Conservation (phyloP, 2,888 invertebrate genomes). For the Pinctada fucata region DNA sequence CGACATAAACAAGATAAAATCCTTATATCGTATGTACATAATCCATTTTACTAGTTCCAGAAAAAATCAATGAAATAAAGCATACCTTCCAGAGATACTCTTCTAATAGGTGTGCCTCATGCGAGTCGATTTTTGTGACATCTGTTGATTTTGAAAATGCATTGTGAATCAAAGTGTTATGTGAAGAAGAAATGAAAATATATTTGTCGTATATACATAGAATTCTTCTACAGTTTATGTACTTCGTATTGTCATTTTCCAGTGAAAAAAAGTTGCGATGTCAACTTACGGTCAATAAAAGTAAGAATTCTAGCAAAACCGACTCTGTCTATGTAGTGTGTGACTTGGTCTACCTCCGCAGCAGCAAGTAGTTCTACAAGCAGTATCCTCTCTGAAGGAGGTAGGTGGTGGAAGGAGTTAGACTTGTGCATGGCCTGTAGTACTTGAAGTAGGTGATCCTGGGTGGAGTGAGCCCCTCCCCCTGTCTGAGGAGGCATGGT, state of each 20-base stretch:
- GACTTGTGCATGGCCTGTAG: slow-evolving; percentile 29
- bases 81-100: slow-evolving; percentile 33
- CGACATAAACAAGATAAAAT: too few species aligned
- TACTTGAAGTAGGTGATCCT: slow-evolving; percentile 30
- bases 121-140: slow-evolving; percentile 20
- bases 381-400: slow-evolving; percentile 19
- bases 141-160: slow-evolving; percentile 6
- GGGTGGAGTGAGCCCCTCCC: background rate
- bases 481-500: slow-evolving; percentile 2
- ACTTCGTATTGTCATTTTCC: background rate
- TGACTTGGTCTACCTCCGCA: slow-evolving; percentile 34
- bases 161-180: background rate
- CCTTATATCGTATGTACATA: too few species aligned
- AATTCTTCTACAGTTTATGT: background rate
- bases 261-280: background rate
- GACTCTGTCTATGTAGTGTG: slow-evolving; percentile 34
- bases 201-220: background rate
- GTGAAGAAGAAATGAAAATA: too few species aligned
- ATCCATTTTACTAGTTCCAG: too few species aligned
- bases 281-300: slow-evolving; percentile 32
- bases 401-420: slow-evolving; percentile 20
- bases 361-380: slow-evolving; percentile 39
- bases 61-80: too few species aligned
- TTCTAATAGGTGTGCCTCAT: slow-evolving; percentile 34
- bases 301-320: slow-evolving; percentile 25